phyloP scores from a whole-genome alignment of 2,888 invertebrate species.

The Platerodrilus igneus region DNA sequence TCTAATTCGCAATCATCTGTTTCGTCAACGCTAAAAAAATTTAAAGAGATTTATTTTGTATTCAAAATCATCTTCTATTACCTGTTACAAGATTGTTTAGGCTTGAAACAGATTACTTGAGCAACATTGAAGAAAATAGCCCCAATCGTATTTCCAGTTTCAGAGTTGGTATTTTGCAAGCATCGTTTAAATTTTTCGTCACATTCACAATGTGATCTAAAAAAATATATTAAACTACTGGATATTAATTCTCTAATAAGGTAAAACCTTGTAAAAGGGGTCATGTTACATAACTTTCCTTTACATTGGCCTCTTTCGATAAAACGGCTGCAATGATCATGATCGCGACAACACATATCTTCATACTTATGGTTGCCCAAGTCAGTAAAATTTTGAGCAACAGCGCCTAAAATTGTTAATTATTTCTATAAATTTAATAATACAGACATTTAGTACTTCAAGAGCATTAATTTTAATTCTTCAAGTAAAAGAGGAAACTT shows the following conservation, averaged over 20 bases:
- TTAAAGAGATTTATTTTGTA: too few species aligned
- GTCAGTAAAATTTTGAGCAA: constrained; percentile 59
- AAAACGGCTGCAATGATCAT: constrained; percentile 64
- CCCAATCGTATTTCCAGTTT: constrained; percentile 68
- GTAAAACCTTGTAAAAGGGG: constrained; percentile 57
- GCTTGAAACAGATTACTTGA: constrained; percentile 67
- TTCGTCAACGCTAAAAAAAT: not conserved
- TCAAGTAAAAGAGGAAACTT: too few species aligned
- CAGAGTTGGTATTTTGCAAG: constrained; percentile 60
- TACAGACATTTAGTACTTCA: too few species aligned
- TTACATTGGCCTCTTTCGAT: constrained; percentile 58
- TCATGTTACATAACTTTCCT: constrained; percentile 63
- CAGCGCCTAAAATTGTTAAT: constrained; percentile 47
- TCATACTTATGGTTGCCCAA: constrained; percentile 60
- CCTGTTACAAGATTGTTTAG: too few species aligned
- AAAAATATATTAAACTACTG: constrained; percentile 21
- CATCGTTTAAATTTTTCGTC: constrained; percentile 67
- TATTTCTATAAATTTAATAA: too few species aligned
- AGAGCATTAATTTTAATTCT: too few species aligned
- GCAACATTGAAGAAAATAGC: constrained; percentile 71
- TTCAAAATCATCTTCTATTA: too few species aligned
- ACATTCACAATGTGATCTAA: constrained; percentile 68
- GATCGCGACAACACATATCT: constrained; percentile 69
- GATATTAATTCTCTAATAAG: not conserved
- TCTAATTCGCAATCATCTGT: constrained; percentile 11